Percentiles rank a stretch among this genome's conserved stretches.
Evolutionary conservation across 2,797 vertebrate genomes (phyloP).

Genomic region (Siniperca scherzeri): DNA sequence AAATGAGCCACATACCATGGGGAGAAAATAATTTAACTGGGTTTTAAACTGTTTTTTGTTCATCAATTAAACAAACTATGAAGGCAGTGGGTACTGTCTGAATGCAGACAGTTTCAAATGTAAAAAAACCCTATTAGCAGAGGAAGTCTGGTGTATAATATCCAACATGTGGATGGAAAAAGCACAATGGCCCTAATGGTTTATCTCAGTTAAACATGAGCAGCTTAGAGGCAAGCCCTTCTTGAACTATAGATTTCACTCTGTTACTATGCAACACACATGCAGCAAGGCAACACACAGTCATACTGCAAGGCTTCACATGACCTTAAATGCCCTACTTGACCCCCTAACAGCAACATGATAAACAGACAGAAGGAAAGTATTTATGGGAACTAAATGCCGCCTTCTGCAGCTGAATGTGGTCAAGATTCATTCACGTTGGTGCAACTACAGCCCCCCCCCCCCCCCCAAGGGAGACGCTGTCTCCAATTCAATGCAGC

Average conservation of each 20-base stretch:
- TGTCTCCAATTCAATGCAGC: constrained; percentile 49
- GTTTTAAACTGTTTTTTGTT: constrained; percentile 7
- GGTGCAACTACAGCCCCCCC: constrained; percentile 17
- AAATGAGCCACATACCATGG: constrained; percentile 15
- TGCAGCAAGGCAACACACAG: background rate
- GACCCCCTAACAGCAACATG: constrained; percentile 33
- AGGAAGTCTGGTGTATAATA: background rate
- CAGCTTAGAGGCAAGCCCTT: constrained; percentile 3
- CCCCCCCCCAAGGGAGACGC: constrained; percentile 41
- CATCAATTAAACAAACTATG: background rate
- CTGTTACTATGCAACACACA: background rate
- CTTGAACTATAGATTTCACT: constrained; percentile 32
- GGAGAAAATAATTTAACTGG: constrained; percentile 24
- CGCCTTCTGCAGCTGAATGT: constrained; percentile 48
- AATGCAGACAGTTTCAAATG: constrained; percentile 2
- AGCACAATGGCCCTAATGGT: constrained; percentile 7
- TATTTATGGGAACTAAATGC: constrained; percentile 54
- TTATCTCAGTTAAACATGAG: constrained; percentile 9
- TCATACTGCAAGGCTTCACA: constrained; percentile 11
- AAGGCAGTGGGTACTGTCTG: background rate
- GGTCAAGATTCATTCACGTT: constrained; percentile 52
- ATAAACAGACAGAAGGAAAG: constrained; percentile 43
- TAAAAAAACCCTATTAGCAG: background rate
- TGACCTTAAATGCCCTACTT: constrained; percentile 34
- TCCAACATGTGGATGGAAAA: constrained; percentile 25